Base-by-base conservation (phyloP, 2,113 vertebrate genomes). In the Cheilinus undulatus region DNA sequence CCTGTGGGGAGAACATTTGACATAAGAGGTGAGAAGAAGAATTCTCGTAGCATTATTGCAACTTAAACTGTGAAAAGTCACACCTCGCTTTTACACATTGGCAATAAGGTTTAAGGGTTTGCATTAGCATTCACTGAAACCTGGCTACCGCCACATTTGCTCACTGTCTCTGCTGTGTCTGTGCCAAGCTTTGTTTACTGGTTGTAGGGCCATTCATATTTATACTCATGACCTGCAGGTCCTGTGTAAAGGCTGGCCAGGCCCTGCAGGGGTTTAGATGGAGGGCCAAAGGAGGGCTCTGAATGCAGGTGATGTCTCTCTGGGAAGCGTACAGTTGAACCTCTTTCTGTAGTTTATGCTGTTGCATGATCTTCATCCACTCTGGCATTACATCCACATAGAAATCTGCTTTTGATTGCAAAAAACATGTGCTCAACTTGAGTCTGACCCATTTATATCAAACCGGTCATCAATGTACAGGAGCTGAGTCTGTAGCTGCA, bases 61-160 rank as follows among this genome's bases (percentile, higher is more conserved):
- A 23, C 57, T 34, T 70, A 32, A 85, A 73, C 72, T 83, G 86
- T 81, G 76, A 86, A 81, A 86, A 84, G 65, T 84, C 78, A 62
- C 85, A 79, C 87, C 12, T 73, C 2, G 19, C 28, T 32, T 79
- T 81, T 58, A 51, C 82, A 69, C 82, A 36, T 27, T 42, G 68
- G 51, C 17, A 20, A 53, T 65, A 26, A 72, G 51, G 34, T 79
- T 78, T 71, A 69, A 77, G 27, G 54, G 58, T 53, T 76, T 14
- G 8, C 64, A 81, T 91, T 89, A 86, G 74, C 82, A 79, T 89
- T 78, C 56, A 52, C 30, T 64, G 19, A 74, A 76, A 63, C 27
- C 49, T 66, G 13, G 59, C 72, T 48, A 15, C 2, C 4, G 30
- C 40, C 43, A 52, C 7, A 3, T 42, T 53, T 52, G 45, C n/a